Evolutionary conservation across 2,888 invertebrate genomes (phyloP), one percentile per base, ranked within the genome.

Genomic region (Cantharis rustica): DNA sequence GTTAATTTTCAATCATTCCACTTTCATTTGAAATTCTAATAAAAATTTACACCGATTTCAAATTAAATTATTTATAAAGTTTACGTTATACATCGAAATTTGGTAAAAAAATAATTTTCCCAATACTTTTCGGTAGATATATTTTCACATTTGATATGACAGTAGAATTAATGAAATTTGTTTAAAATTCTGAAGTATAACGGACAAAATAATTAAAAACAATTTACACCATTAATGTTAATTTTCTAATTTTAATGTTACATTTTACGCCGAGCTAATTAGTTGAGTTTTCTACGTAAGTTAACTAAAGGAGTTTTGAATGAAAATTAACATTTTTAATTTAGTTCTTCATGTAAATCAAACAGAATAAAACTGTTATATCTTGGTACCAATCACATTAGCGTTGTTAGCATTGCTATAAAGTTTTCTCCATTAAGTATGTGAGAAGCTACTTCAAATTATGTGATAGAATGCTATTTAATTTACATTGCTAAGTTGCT

Each of bases 391-490:
- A 66, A 66, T 66, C 64, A 66, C 64, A 66, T 66, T 66, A 66
- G n/a, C 82, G 83, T 83, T 83, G 83, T 77, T 27, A 63, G 47
- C 31, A 27, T 68, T 23, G 62, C 62, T 27, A 27, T 66, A 72
- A 47, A 47, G 47, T 15, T 68, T 68, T 13, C 62, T 16, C 23
- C 20, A 76, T 76, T 73, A 76, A 61, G 76, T 72, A 76, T 76
- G 76, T 76, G 76, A 68, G 76, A 76, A 76, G 64, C 66, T 68
- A 61, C 70, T 27, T 62, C 23, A 70, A 69, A 31, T 23, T 69
- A 69, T 76, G 70, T 69, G 66, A 76, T 68, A 73, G 69, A 71
- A 76, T 47, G 47, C 47, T 47, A 47, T 47, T 47, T 47, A 47
- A 47, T 47, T 47, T 47, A 47, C 47, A 47, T 47, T 47, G 47